A percentile compares a stretch with the other conserved stretches of the same genome.
Evolutionary conservation across 23 tunicate genomes (phyloP).

Genomic region (Halocynthia aurantium): DNA sequence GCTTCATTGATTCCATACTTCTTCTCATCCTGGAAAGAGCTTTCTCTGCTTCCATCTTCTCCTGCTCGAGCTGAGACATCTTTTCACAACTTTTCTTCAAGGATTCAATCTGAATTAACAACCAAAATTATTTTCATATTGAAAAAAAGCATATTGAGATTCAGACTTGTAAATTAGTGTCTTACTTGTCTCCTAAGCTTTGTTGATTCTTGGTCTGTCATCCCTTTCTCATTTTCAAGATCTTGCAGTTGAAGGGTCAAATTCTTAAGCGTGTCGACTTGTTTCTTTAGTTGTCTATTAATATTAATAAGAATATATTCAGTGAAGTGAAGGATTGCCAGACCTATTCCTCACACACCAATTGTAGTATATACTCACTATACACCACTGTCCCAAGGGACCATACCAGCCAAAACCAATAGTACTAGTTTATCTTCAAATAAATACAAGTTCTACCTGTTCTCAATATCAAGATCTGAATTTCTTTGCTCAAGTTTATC

Average conservation of each 20-base stretch:
- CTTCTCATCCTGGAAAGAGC: conserved; percentile 30
- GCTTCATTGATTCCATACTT: conserved; percentile 63
- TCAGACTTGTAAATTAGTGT: neutral
- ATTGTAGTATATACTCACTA: too few species aligned
- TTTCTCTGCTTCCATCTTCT: conserved; percentile 72
- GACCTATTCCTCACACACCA: too few species aligned
- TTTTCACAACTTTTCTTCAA: conserved; percentile 52
- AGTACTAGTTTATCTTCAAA: neutral
- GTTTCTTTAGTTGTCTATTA: conserved; percentile 76
- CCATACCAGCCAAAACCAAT: too few species aligned
- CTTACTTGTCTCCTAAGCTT: conserved; percentile 57
- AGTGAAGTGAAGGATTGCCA: neutral
- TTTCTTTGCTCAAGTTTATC: conserved; percentile 53
- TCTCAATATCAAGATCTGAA: conserved; percentile 68
- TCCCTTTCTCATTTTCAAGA: conserved; percentile 69
- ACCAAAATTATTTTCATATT: too few species aligned
- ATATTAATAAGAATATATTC: neutral
- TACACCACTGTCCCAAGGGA: too few species aligned
- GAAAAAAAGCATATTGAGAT: too few species aligned
- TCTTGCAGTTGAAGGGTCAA: conserved; percentile 59
- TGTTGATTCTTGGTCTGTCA: conserved; percentile 48
- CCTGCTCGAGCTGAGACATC: conserved; percentile 79
- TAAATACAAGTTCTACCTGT: conserved; percentile 34
- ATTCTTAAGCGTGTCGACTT: conserved; percentile 53
- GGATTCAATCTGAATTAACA: conserved; percentile 37